Evolutionary conservation across 2,888 invertebrate species (phyloP), one percentile per base, ranked within the genome.

Genomic region (Apeira syringaria): DNA sequence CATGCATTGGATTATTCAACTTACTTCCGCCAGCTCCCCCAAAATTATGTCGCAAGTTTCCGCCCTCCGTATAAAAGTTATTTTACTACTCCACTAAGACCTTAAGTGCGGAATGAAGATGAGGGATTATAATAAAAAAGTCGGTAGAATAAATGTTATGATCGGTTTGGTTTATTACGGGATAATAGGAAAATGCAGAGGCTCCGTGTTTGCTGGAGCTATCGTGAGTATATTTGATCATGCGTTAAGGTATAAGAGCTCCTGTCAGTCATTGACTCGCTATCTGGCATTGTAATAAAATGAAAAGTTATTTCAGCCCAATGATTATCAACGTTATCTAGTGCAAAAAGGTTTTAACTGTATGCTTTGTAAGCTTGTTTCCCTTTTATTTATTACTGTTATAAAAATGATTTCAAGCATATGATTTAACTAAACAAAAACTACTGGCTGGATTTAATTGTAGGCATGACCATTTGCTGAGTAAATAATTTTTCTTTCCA

Each of bases 11-110:
- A 56, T 44, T 44, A 38, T 22, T 17, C 32, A 9, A 12, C 20
- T 20, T 68, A 70, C 65, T 64, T 76, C 64, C 42, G 51, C 41
- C 55, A 69, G 65, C 65, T 72, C 63, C 46, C 53, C 54, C 61
- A 51, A 78, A 78, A 79, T 82, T 78, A 79, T 76, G 77, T 80
- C 74, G 49, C 70, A 74, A 78, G 61, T 73, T 73, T 44, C 56
- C 59, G 40, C 42, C 58, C 51, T 20, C 20, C 34, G 13, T 47
- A 48, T 44, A 48, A 48, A 48, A 80, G 69, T 85, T 80, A 75
- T 78, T 80, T 82, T 76, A 80, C 75, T 78, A 73, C 77, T 73
- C 64, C 58, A 61, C 74, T 76, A 79, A 77, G 75, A 79, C 68
- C 74, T 79, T 32, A 73, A 76, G 73, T 70, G 72, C 61, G 64